Base-by-base conservation (phyloP, 2,113 vertebrate species). In the Chlamydotis undulata region DNA sequence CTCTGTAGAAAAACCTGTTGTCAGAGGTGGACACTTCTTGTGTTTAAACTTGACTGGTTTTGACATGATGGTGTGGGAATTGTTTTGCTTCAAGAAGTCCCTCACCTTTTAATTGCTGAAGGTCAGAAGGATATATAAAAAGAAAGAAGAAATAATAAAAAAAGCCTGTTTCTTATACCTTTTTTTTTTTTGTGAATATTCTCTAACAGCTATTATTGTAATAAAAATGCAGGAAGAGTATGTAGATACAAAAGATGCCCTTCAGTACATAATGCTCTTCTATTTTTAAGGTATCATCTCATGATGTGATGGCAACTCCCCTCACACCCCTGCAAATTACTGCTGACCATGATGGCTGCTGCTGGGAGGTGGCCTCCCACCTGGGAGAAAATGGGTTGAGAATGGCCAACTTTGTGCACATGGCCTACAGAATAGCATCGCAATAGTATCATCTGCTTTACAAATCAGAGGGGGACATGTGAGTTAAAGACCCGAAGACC, bases 211-310 rank as follows among this genome's bases (percentile, higher is more conserved):
- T 68, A 4, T 55, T 39, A 63, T 10, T 29, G 23, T 59, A 24
- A 21, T 49, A 75, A 79, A 90, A 17, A 4, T 0, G 0, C 43
- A 50, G 12, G 10, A 71, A 41, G 39, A 61, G 3, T 22, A 59
- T 5, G 60, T 7, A 63, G 45, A 60, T 35, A 19, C 12, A 63
- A 64, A 95, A 39, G 43, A 56, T 31, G 12, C 7, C 14, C 19
- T 82, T 83, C 13, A 8, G 12, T 26, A 25, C 1, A 2, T 16
- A 37, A 14, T 8, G 3, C 7, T 76, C 12, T 15, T 86, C 52
- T 45, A 2, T 21, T 31, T 69, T 73, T 39, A 57, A 18, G 21
- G 21, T 25, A 17, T 8, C 4, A 4, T 8, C 50, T 57, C 33
- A 61, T 29, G 31, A 15, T 80, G 14, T 53, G 49, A 57, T 57